Evolutionary conservation across 2,113 vertebrate genomes (phyloP).

Genomic region (Myodes glareolus): DNA sequence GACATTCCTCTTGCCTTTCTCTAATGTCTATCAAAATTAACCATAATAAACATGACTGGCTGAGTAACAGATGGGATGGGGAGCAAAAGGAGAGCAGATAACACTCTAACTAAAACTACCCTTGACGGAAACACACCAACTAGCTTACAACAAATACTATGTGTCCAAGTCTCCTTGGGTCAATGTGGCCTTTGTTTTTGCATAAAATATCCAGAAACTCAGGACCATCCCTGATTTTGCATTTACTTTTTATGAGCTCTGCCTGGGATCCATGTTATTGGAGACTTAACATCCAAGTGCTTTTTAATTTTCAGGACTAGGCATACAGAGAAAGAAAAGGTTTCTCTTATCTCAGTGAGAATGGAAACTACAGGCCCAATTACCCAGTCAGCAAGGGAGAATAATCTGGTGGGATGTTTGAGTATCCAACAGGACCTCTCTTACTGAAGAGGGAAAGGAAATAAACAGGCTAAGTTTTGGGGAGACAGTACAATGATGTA

Average conservation of each 20-base stretch:
- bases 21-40: constrained; percentile 39
- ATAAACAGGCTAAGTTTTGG: constrained; percentile 41
- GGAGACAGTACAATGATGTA: not conserved
- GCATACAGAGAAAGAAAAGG: constrained; percentile 60
- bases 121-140: constrained; percentile 38
- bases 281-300: constrained; percentile 64
- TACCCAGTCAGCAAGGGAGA: constrained; percentile 38
- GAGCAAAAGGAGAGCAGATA: not conserved
- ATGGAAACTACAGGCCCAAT: constrained; percentile 62
- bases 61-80: constrained; percentile 14
- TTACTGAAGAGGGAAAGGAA: constrained; percentile 29
- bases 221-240: not conserved
- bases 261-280: not conserved
- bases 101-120: constrained; percentile 32
- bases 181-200: not conserved
- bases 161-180: not conserved
- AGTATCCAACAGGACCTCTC: constrained; percentile 51
- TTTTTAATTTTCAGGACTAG: constrained; percentile 62
- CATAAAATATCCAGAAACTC: not conserved
- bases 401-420: constrained; percentile 56
- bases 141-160: constrained; percentile 20
- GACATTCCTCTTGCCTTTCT: constrained; percentile 13
- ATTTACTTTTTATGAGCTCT: constrained; percentile 49
- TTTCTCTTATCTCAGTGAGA: constrained; percentile 68
- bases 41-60: constrained; percentile 36